Conservation (phyloP, 2,797 vertebrate species). For the Luscinia luscinia region DNA sequence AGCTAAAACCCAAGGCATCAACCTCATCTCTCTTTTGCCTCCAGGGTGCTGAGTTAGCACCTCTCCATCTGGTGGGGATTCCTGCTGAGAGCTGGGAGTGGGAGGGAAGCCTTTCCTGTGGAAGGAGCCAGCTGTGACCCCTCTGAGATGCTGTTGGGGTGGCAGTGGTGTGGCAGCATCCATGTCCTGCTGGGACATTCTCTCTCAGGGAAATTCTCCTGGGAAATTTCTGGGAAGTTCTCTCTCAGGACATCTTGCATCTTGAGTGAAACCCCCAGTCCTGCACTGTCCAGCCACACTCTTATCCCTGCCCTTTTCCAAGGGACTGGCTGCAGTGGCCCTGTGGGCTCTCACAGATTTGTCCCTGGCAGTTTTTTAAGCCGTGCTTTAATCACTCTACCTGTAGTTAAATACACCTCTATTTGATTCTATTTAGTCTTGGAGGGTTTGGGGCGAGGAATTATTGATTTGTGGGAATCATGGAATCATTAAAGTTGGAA, state of each 20-base stretch:
- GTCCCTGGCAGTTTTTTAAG: background rate
- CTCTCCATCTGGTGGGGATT: background rate
- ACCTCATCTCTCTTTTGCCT: background rate
- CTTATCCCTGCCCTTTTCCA: background rate
- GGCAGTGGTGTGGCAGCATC: background rate
- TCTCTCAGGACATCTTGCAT: background rate
- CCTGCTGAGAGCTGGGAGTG: background rate
- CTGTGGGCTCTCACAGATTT: rapidly evolving
- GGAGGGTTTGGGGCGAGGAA: background rate
- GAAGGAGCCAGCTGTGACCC: background rate
- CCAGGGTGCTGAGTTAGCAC: background rate
- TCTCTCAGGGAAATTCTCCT: background rate
- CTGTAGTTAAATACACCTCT: background rate
- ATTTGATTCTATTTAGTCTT: rapidly evolving
- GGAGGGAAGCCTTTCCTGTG: background rate
- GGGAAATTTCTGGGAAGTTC: background rate
- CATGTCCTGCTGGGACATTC: background rate
- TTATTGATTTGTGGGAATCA: background rate
- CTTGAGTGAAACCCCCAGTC: background rate
- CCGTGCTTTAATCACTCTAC: background rate
- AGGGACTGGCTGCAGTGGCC: background rate
- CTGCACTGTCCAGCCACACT: background rate
- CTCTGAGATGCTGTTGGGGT: background rate
- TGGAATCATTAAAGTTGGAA: background rate
- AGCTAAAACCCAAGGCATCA: too few relatives aligned